phyloP scores from a whole-genome alignment of 1,140 invertebrate genomes.

The Copidosoma floridanum region DNA sequence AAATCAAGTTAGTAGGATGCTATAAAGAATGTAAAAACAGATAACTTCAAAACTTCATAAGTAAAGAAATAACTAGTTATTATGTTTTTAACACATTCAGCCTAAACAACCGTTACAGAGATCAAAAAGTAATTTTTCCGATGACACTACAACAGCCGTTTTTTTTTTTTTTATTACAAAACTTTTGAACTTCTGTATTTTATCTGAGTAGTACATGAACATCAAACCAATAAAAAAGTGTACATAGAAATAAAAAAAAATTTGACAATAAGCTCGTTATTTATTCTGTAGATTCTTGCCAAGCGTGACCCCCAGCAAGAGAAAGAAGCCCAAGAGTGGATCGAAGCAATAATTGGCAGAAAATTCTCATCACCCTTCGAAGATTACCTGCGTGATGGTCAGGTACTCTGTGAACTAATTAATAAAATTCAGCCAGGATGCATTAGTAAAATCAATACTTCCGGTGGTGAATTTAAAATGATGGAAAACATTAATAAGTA shows the following conservation, averaged over 20 bases:
- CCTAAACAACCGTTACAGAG: too few species aligned
- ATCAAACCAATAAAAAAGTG: background rate
- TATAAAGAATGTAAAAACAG: too few species aligned
- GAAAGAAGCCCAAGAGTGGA: constrained; percentile 82
- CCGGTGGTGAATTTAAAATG: constrained; percentile 87
- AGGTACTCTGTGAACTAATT: constrained; percentile 79
- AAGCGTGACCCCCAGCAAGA: constrained; percentile 85
- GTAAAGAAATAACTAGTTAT: too few species aligned
- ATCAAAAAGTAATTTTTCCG: too few species aligned
- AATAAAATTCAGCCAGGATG: constrained; percentile 81
- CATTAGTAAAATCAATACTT: constrained; percentile 79
- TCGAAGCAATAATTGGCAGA: constrained; percentile 79
- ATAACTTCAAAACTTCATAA: too few species aligned
- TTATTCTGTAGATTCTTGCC: constrained; percentile 70
- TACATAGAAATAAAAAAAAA: background rate
- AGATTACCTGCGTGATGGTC: constrained; percentile 78
- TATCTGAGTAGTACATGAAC: background rate
- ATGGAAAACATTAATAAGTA: constrained; percentile 91
- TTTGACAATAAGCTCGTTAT: background rate
- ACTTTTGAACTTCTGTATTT: background rate
- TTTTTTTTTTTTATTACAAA: background rate
- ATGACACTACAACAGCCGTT: too few species aligned
- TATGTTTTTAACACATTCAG: too few species aligned
- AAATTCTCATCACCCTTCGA: constrained; percentile 74
- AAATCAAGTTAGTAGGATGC: too few species aligned